Conservation (phyloP, 35 echinoderm and acorn worm species). For the Heliocidaris tuberculata region DNA sequence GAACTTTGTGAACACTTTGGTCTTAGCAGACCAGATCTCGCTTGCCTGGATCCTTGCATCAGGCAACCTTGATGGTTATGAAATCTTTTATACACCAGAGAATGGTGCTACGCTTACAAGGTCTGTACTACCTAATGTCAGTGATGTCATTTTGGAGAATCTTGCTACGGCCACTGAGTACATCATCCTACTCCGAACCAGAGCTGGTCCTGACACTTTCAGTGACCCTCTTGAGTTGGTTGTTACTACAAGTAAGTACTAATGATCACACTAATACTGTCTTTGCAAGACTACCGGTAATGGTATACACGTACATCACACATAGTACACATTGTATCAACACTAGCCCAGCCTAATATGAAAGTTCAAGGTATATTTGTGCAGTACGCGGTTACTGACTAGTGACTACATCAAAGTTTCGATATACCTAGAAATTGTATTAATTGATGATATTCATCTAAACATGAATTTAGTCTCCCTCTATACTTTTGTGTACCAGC, state of each 20-base stretch:
- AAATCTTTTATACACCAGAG: neutral
- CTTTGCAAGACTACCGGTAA: no score
- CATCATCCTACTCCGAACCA: neutral
- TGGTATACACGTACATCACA: no score
- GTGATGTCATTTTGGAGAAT: neutral
- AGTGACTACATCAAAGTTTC: no score
- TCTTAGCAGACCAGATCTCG: neutral
- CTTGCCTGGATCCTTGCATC: neutral
- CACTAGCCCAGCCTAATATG: no score
- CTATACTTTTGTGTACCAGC: no score
- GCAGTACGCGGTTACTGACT: no score
- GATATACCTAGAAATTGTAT: no score
- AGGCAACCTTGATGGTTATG: neutral
- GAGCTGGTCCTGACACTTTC: neutral
- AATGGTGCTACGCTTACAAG: neutral
- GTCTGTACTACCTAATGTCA: neutral
- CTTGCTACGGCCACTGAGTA: slow-evolving; percentile 8
- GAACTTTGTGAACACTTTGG: neutral
- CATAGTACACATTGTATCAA: no score
- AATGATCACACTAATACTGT: no score
- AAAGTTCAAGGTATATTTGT: no score
- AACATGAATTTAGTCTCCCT: no score
- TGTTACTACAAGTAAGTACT: neutral
- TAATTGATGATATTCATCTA: no score
- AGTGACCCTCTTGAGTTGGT: neutral